These are phyloP conservation scores for Ceratina australensis DNA, from an alignment of 1,140 invertebrate genomes.

Conservation along the genomic window DNA sequence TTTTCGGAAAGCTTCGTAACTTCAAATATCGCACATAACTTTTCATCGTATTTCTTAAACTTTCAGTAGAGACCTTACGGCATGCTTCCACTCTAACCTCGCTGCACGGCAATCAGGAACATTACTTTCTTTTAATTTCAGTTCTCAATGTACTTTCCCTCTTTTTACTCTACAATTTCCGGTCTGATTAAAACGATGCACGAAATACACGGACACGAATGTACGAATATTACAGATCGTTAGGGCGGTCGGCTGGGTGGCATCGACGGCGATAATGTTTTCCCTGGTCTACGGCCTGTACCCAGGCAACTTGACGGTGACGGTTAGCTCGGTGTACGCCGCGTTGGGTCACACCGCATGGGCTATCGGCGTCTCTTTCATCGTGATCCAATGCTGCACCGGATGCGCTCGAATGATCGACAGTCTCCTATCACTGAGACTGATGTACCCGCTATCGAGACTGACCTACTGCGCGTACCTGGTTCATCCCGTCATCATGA, in stretches of 20 bases:
- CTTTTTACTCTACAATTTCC: no score
- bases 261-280: constrained; percentile 81
- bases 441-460: constrained; percentile 90
- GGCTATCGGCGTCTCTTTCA: constrained; percentile 88
- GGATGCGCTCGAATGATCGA: constrained; percentile 87
- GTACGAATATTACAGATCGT: constrained; percentile 49
- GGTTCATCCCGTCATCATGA: constrained; percentile 92
- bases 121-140: no score
- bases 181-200: no score
- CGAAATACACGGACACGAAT: no score
- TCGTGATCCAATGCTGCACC: constrained; percentile 89
- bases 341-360: constrained; percentile 85
- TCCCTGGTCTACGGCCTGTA: constrained; percentile 89
- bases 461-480: constrained; percentile 95
- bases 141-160: no score
- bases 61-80: no score
- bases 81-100: no score
- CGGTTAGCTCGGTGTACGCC: constrained; percentile 82
- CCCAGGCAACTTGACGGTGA: constrained; percentile 83
- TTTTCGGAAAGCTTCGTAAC: no score
- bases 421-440: constrained; percentile 87
- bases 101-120: no score
- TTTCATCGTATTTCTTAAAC: no score
- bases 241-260: constrained; percentile 81
- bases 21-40: no score